Evolutionary conservation across 2,797 vertebrate species (phyloP), one percentile per base, ranked within the genome.

Genomic region (Alfaro cultratus): DNA sequence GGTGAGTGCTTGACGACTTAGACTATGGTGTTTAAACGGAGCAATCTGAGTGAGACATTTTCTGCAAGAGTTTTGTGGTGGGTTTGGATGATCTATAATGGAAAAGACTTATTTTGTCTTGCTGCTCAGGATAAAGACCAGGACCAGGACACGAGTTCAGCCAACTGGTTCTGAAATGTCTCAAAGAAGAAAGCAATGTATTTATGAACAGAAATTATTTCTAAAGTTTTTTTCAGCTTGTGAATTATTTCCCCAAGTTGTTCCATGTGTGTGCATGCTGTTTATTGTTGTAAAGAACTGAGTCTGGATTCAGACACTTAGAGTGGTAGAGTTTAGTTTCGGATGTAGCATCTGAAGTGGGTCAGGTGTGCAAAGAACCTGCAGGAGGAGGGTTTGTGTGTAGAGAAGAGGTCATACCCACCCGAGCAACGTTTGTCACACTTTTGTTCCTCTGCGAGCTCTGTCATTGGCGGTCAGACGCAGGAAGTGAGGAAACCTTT

Each of bases 401-500:
- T 79, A 70, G 80, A 47, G 39, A 15, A 12, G 72, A 79, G 80
- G 78, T 88, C 85, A 86, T 2, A 12, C 78, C 74, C 78, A 78
- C 82, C 85, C 79, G 79, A 85, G 85, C 67, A 39, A 55, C 15
- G 16, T 83, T 81, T 81, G 1, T 75, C 55, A 49, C 55, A 49
- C 64, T 73, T 71, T 41, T 21, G 53, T 74, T 76, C 80, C 12
- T 36, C 34, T 73, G 75, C 18, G 1, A 46, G 73, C 86, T 78
- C 80, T 82, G 87, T 91, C 87, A 89, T 82, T 73, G 8, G 84
- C 21, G 75, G 85, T 83, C 87, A 90, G 89, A 93, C 76, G 29
- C 86, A 81, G 85, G 88, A 94, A 90, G 82, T 90, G 81, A 92
- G 91, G 90, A 89, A 92, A 92, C 87, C 89, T 91, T 82, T 90